Percentiles rank a stretch among this genome's conserved stretches.
phyloP scores from a whole-genome alignment of 2,113 vertebrate genomes.

The Dryoscopus gambensis region DNA sequence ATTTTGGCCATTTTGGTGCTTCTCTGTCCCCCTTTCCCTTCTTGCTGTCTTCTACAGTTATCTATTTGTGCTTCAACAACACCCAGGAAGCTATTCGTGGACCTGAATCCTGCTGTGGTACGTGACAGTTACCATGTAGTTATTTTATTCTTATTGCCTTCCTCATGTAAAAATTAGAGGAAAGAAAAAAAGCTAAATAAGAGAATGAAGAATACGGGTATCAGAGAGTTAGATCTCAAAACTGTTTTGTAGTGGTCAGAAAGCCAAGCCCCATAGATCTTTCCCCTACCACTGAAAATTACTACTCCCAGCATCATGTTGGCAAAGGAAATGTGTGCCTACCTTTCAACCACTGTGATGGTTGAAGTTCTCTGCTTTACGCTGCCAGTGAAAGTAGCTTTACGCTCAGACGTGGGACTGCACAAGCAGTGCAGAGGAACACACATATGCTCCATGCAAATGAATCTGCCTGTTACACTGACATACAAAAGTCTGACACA shows the following conservation, averaged over 20 bases:
- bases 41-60: neutral
- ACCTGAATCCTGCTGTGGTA: neutral
- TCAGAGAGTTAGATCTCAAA: neutral
- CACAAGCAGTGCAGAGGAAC: neutral
- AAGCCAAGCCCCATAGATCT: neutral
- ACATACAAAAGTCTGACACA: neutral
- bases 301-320: neutral
- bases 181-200: neutral
- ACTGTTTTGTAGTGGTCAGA: neutral
- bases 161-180: neutral
- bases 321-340: neutral
- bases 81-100: neutral
- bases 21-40: neutral
- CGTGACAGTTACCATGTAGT: accelerated
- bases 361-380: neutral
- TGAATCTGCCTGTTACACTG: neutral
- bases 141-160: neutral
- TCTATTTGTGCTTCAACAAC: neutral
- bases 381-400: neutral
- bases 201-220: neutral
- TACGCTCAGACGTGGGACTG: neutral
- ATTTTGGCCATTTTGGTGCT: neutral
- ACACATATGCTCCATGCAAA: neutral
- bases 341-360: neutral
- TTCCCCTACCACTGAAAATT: neutral